These are phyloP conservation scores for Hepsetus odoe DNA, from an alignment of 2,113 vertebrate genomes.

Conservation along the genomic window DNA sequence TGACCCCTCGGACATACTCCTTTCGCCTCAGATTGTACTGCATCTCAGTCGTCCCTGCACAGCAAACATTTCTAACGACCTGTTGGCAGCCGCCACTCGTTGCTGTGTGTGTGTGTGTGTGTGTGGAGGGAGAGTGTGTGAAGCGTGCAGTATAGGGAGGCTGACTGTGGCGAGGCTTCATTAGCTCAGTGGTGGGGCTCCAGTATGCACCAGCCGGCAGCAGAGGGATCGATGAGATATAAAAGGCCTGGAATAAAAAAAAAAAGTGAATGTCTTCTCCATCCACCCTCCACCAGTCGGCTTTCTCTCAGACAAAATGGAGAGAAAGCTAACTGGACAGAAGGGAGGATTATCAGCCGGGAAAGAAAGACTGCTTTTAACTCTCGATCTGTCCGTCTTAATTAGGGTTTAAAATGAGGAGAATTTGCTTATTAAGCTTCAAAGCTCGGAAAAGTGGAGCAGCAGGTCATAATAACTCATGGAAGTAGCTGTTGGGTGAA, in stretches of 20 bases:
- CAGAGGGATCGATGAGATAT: not conserved
- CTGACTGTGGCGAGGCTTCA: not conserved
- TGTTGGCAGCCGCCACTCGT: not conserved
- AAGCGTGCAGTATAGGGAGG: not conserved
- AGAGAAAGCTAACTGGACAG: slow-evolving; percentile 28
- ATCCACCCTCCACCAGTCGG: not conserved
- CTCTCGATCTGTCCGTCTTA: slow-evolving; percentile 15
- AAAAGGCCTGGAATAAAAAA: not conserved
- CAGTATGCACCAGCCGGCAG: not conserved
- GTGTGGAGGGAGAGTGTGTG: not conserved
- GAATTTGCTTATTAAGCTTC: slow-evolving; percentile 2
- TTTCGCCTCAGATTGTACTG: not conserved
- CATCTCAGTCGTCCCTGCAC: not conserved
- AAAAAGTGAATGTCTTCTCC: not conserved
- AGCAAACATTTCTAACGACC: not conserved
- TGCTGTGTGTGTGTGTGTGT: not conserved
- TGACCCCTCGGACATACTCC: too few relatives aligned
- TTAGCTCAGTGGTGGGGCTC: slow-evolving; percentile 27
- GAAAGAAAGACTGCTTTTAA: not conserved
- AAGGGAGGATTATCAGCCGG: slow-evolving; percentile 16
- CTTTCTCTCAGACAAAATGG: not conserved
- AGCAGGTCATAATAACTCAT: not conserved
- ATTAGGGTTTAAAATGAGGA: slow-evolving; percentile 20
- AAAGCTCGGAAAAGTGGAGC: slow-evolving; percentile 7
- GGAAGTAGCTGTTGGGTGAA: not conserved